A percentile compares a stretch with the other conserved stretches of the same genome.
Evolutionary conservation across 2,888 invertebrate species (phyloP).

Genomic region (Agapostemon virescens): DNA sequence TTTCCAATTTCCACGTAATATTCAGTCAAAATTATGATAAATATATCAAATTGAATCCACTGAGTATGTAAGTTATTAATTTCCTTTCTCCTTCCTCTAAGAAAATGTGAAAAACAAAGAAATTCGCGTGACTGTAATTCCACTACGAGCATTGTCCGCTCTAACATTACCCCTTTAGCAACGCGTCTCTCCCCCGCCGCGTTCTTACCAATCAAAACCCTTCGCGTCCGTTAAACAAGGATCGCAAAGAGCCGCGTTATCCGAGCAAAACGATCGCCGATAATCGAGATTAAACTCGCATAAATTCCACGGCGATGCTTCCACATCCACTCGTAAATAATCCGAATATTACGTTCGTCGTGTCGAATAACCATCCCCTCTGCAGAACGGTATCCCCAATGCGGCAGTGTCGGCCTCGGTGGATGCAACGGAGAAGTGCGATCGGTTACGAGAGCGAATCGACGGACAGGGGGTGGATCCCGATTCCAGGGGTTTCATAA

Average conservation of each 20-base stretch:
- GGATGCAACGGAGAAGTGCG: conserved; percentile 42
- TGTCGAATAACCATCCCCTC: conserved; percentile 19
- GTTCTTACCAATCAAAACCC: background rate
- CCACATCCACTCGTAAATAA: conserved; percentile 51
- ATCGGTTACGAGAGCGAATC: conserved; percentile 17
- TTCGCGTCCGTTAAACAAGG: background rate
- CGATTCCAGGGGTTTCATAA: conserved; percentile 51
- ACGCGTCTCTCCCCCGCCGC: background rate
- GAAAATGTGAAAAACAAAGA: no score
- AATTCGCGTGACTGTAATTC: no score
- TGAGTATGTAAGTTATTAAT: no score
- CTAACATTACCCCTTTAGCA: background rate
- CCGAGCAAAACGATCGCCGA: conserved; percentile 20
- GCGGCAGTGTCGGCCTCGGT: background rate
- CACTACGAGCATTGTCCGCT: background rate
- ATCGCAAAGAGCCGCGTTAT: background rate
- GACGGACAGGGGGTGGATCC: background rate
- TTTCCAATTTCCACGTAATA: no score
- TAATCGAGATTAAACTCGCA: conserved; percentile 43
- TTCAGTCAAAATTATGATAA: no score
- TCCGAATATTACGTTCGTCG: conserved; percentile 54
- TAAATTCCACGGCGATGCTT: conserved; percentile 33
- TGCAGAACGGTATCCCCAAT: conserved; percentile 26
- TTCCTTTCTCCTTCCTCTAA: no score
- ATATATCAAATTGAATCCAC: no score